Evolutionary conservation across 2,888 invertebrate genomes (phyloP).

Genomic region (Cepaea hortensis): DNA sequence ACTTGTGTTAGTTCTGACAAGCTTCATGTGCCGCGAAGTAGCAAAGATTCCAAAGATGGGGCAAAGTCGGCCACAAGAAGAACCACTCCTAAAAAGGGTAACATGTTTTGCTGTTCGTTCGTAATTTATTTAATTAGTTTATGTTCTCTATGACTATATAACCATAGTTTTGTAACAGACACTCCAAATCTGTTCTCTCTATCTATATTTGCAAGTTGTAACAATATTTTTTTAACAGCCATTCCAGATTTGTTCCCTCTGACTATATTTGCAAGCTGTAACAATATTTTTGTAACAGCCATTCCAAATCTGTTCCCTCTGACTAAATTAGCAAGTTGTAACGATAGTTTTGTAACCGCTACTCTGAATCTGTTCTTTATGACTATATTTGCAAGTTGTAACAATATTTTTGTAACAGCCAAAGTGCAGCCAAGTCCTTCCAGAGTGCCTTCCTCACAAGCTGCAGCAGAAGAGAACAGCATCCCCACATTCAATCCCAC

Average conservation of each 20-base stretch:
- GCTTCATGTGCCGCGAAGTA: not conserved
- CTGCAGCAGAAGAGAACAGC: slow-evolving; percentile 27
- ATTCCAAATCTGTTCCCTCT: no score
- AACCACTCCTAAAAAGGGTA: slow-evolving; percentile 39
- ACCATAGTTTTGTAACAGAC: no score
- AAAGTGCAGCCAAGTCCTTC: slow-evolving; percentile 9
- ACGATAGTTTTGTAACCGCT: no score
- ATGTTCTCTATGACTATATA: no score
- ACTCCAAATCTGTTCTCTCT: no score
- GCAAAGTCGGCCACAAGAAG: not conserved
- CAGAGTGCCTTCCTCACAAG: not conserved
- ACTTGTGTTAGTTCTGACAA: not conserved
- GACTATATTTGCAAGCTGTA: no score
- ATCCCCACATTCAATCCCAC: slow-evolving; percentile 85
- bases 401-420: not conserved
- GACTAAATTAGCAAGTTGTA: no score
- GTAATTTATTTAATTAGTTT: no score
- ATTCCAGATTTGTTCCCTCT: not conserved
- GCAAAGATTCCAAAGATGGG: slow-evolving; percentile 22
- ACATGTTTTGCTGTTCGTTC: not conserved
- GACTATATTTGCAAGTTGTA: no score
- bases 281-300: no score
- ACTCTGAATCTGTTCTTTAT: no score
- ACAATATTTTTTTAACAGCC: not conserved
- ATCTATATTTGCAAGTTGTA: no score